phyloP scores from a whole-genome alignment of 2,888 invertebrate genomes.

The Sarcophaga variegata region DNA sequence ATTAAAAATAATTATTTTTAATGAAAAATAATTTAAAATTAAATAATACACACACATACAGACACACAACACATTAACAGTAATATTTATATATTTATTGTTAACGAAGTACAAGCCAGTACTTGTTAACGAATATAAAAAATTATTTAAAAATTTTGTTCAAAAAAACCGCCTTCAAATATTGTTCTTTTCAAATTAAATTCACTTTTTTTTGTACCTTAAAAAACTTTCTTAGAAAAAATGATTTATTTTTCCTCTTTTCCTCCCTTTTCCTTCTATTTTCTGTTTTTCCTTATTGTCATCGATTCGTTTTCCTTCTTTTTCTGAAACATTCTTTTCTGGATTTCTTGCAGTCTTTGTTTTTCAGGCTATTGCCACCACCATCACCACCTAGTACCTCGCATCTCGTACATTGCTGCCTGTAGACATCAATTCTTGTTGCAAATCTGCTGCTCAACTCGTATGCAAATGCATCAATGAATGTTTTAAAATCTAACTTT shows the following conservation, averaged over 20 bases:
- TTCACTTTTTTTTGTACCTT: constrained; percentile 1
- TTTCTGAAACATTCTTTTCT: constrained; percentile 4
- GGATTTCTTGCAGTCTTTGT: constrained; percentile 7
- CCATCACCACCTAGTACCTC: not conserved
- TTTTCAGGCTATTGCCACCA: not conserved
- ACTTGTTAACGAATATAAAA: too few species aligned
- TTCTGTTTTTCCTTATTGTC: not conserved
- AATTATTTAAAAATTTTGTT: too few species aligned
- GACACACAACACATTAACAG: too few species aligned
- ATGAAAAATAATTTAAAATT: not conserved
- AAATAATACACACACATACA: not conserved
- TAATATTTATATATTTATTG: too few species aligned
- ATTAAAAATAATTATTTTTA: not conserved
- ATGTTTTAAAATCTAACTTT: constrained; percentile 13
- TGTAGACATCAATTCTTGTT: constrained; percentile 38
- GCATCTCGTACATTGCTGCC: not conserved
- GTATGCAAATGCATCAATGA: constrained; percentile 35
- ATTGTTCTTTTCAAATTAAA: not conserved
- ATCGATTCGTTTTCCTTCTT: not conserved
- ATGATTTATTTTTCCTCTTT: not conserved
- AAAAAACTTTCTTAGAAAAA: not conserved
- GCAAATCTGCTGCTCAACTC: constrained; percentile 32
- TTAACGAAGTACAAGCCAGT: too few species aligned
- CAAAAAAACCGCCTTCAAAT: too few species aligned
- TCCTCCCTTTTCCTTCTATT: not conserved